A percentile compares a stretch with the other conserved stretches of the same genome.
Conservation (phyloP, 2,888 invertebrate species). For the Cephus pulcher region DNA sequence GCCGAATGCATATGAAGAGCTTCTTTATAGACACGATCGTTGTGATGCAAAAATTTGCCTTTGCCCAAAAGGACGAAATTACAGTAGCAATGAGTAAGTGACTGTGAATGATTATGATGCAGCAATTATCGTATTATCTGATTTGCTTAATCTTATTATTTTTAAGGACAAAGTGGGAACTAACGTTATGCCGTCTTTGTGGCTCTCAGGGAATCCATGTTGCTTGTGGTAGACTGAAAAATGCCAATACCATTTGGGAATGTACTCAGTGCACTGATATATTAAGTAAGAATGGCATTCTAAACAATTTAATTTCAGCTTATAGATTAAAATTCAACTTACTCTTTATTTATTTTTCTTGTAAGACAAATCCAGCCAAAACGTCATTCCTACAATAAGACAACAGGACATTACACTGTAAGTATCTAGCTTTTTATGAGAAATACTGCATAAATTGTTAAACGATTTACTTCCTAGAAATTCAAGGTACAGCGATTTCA, state of each 20-base stretch:
- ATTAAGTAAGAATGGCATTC: slow-evolving; percentile 34
- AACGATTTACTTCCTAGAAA: neutral
- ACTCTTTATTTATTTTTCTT: neutral
- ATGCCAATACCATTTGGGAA: slow-evolving; percentile 63
- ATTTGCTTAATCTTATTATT: slow-evolving; percentile 10
- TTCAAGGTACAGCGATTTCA: neutral
- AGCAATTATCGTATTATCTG: neutral
- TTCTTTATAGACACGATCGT: slow-evolving; percentile 72
- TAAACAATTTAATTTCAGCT: neutral
- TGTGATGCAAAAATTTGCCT: slow-evolving; percentile 74
- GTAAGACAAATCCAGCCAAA: neutral
- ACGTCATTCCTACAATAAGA: neutral
- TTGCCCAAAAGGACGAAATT: slow-evolving; percentile 72
- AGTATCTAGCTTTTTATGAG: neutral
- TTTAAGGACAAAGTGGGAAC: slow-evolving; percentile 67
- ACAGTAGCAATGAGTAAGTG: slow-evolving; percentile 64
- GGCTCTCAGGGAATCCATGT: slow-evolving; percentile 71
- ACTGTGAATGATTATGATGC: neutral
- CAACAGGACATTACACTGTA: neutral
- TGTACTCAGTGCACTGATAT: slow-evolving; percentile 65
- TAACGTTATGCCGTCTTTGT: slow-evolving; percentile 69
- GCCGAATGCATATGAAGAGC: slow-evolving; percentile 80
- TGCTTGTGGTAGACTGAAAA: slow-evolving; percentile 66
- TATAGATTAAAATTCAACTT: neutral
- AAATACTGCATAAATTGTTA: neutral